A percentile compares a stretch with the other conserved stretches of the same genome.
phyloP scores from a whole-genome alignment of 2,797 vertebrate species.

The Caiman crocodilus region DNA sequence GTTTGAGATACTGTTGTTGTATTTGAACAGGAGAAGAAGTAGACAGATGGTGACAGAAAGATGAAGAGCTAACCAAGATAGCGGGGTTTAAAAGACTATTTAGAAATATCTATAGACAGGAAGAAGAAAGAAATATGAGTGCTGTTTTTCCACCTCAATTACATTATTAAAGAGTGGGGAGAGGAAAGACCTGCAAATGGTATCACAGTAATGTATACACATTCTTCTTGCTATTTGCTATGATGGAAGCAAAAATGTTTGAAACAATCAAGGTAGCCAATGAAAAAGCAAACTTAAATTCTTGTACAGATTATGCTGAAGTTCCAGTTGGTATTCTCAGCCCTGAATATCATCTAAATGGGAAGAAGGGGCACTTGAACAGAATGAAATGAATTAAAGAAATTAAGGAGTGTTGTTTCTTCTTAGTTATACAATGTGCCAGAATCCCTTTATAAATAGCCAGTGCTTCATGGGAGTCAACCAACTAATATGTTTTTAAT shows the following conservation, averaged over 20 bases:
- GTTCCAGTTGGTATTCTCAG: background rate
- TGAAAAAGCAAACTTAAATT: background rate
- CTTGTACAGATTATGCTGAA: background rate
- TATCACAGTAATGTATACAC: background rate
- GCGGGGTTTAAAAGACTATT: background rate
- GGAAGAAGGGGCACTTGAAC: background rate
- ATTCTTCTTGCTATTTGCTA: rapidly evolving
- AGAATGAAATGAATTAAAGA: background rate
- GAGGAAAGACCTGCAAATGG: background rate
- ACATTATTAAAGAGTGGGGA: background rate
- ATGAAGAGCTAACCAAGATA: background rate
- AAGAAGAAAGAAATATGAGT: background rate
- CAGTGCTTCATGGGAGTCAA: background rate
- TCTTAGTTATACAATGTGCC: background rate
- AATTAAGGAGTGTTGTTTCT: background rate
- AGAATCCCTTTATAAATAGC: background rate
- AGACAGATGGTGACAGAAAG: background rate
- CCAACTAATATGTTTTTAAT: background rate
- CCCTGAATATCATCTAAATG: background rate
- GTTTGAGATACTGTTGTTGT: background rate
- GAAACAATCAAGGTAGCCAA: background rate
- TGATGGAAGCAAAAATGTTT: background rate
- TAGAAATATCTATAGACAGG: background rate
- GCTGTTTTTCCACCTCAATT: background rate
- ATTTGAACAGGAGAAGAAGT: constrained; percentile 5